phyloP scores from a whole-genome alignment of 2,888 invertebrate genomes.

The Scaeva pyrastri region DNA sequence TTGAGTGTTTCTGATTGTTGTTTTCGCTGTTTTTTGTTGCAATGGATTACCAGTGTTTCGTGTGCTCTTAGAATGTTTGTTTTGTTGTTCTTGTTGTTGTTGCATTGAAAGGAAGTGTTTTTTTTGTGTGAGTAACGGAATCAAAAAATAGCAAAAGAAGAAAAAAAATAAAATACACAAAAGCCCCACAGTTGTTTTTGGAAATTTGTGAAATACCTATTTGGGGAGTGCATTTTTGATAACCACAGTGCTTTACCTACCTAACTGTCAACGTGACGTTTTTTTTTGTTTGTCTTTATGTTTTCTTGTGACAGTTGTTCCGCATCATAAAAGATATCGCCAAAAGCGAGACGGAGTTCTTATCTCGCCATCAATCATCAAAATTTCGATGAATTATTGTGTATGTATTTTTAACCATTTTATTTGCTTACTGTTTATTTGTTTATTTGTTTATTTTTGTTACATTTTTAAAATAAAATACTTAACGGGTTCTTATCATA shows the following conservation, averaged over 20 bases:
- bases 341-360: conserved; percentile 14
- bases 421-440: conserved; percentile 29
- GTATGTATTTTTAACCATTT: conserved; percentile 56
- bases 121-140: conserved; percentile 12
- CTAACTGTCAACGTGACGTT: conserved; percentile 39
- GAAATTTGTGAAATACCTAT: conserved; percentile 14
- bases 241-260: conserved; percentile 8
- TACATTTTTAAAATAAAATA: conserved; percentile 22
- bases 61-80: conserved; percentile 27
- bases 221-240: conserved; percentile 36
- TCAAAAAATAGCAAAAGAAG: not conserved
- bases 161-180: not conserved
- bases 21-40: conserved; percentile 36
- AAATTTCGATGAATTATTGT: conserved; percentile 40
- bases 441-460: conserved; percentile 48
- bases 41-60: conserved; percentile 73
- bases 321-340: conserved; percentile 22
- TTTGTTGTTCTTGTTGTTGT: conserved; percentile 1
- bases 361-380: conserved; percentile 24
- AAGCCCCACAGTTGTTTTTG: conserved; percentile 27
- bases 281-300: conserved; percentile 11
- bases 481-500: conserved; percentile 45
- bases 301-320: conserved; percentile 18
- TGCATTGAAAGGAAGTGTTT: conserved; percentile 25
- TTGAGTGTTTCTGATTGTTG: conserved; percentile 34